A percentile compares a stretch with the other conserved stretches of the same genome.
These are phyloP conservation scores for Pristionchus maxplancki DNA, from an alignment of 2,888 invertebrate genomes.

Conservation along the genomic window DNA sequence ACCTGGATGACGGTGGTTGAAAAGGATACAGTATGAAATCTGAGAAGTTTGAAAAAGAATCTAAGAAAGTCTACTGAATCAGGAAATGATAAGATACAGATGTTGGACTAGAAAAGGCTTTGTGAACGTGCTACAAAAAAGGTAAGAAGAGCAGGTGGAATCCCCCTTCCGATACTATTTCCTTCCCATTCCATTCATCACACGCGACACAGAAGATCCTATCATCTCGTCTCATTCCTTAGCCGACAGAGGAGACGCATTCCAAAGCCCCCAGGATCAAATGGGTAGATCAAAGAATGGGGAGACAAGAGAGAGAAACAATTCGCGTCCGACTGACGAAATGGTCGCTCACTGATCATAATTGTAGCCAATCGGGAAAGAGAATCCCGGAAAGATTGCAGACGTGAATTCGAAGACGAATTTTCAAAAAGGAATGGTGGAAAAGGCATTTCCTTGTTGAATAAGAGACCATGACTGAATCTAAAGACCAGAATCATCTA, in stretches of 20 bases:
- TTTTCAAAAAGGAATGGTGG: background rate
- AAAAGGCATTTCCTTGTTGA: background rate
- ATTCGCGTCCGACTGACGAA: background rate
- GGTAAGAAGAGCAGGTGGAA: background rate
- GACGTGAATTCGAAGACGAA: background rate
- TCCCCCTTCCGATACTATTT: background rate
- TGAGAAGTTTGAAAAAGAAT: too few species aligned
- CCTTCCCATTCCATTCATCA: background rate
- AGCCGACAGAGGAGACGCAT: constrained; percentile 1
- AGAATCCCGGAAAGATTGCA: background rate
- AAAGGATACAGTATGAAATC: too few species aligned
- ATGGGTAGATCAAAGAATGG: background rate
- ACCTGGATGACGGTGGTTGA: too few species aligned
- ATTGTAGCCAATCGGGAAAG: background rate
- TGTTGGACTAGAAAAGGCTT: too few species aligned
- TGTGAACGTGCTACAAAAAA: too few species aligned
- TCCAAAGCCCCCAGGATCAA: background rate
- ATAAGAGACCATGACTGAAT: too few species aligned
- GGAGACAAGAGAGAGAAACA: background rate
- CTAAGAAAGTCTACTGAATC: too few species aligned
- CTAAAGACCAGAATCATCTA: background rate
- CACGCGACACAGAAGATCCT: background rate
- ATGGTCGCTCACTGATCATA: background rate
- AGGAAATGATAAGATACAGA: too few species aligned
- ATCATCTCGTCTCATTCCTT: background rate